These are phyloP conservation scores for Cottoperca gobio DNA, from an alignment of 2,797 vertebrate species.

Conservation along the genomic window DNA sequence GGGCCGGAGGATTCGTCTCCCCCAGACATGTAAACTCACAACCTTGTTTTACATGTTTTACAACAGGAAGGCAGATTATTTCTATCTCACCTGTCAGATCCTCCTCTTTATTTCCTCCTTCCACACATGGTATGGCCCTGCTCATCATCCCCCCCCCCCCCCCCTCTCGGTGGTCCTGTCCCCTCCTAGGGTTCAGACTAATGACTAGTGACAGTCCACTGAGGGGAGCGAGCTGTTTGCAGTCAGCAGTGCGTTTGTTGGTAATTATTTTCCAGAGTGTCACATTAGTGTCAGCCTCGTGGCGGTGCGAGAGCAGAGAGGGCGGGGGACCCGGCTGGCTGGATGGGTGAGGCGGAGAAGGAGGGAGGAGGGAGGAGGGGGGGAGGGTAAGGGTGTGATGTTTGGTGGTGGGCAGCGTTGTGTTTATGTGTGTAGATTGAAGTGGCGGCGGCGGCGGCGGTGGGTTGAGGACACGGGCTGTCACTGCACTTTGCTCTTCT, in stretches of 20 bases:
- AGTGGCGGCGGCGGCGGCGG: conserved; percentile 40
- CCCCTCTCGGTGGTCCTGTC: conserved; percentile 68
- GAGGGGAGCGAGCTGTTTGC: conserved; percentile 96
- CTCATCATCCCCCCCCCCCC: conserved; percentile 41
- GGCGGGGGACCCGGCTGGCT: conserved; percentile 64
- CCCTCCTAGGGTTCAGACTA: conserved; percentile 87
- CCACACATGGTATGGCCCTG: conserved; percentile 49
- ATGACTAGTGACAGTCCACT: conserved; percentile 96
- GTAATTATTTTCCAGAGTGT: conserved; percentile 99
- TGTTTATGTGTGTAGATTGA: conserved; percentile 57
- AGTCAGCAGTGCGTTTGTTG: conserved; percentile 98
- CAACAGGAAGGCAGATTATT: conserved; percentile 62
- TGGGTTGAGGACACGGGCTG: conserved; percentile 67
- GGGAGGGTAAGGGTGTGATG: conserved; percentile 69
- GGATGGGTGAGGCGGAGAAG: conserved; percentile 54
- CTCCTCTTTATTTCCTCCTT: conserved; percentile 57
- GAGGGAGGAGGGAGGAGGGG: conserved; percentile 33
- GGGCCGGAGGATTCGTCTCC: conserved; percentile 4
- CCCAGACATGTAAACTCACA: conserved; percentile 27
- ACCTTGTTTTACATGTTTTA: conserved; percentile 63
- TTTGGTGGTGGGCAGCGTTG: conserved; percentile 70
- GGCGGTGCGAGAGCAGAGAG: conserved; percentile 91
- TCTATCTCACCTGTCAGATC: conserved; percentile 61
- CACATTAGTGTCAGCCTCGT: conserved; percentile 97
- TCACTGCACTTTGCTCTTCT: conserved; percentile 68